Percentiles rank a stretch among this genome's conserved stretches.
phyloP scores from a whole-genome alignment of 2,113 vertebrate species.

The Thamnophis sirtalis region DNA sequence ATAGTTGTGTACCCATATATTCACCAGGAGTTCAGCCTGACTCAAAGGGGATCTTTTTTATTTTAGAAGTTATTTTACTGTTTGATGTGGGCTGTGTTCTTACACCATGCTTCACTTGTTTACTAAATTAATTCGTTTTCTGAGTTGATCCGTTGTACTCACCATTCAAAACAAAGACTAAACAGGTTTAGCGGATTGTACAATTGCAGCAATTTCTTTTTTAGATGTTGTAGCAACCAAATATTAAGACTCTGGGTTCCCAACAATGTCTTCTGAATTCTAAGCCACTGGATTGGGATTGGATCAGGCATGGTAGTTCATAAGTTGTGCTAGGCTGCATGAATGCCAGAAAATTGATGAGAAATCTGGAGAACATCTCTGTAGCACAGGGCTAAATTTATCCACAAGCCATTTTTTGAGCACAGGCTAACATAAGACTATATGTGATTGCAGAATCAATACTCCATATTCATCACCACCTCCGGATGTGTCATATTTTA shows the following conservation, averaged over 20 bases:
- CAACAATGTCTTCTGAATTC: background rate
- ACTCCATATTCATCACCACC: conserved; percentile 44
- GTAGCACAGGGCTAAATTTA: background rate
- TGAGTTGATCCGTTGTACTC: background rate
- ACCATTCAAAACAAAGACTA: background rate
- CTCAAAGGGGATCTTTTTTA: background rate
- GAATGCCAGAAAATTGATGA: background rate
- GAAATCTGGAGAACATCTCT: background rate
- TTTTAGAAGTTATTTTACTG: background rate
- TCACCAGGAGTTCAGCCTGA: background rate
- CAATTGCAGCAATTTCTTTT: background rate
- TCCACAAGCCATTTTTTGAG: conserved; percentile 27
- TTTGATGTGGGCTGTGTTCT: background rate
- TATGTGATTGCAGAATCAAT: conserved; percentile 46
- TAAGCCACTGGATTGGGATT: background rate
- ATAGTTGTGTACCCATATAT: background rate
- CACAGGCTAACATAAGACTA: conserved; percentile 13
- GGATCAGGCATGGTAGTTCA: background rate
- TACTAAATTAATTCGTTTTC: background rate
- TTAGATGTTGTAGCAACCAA: background rate
- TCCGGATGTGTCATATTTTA: conserved; percentile 34
- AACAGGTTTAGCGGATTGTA: background rate
- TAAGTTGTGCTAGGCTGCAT: background rate
- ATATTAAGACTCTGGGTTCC: background rate
- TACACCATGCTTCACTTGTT: background rate